Conservation (phyloP, 2,888 invertebrate species). For the Apodemia duryi region DNA sequence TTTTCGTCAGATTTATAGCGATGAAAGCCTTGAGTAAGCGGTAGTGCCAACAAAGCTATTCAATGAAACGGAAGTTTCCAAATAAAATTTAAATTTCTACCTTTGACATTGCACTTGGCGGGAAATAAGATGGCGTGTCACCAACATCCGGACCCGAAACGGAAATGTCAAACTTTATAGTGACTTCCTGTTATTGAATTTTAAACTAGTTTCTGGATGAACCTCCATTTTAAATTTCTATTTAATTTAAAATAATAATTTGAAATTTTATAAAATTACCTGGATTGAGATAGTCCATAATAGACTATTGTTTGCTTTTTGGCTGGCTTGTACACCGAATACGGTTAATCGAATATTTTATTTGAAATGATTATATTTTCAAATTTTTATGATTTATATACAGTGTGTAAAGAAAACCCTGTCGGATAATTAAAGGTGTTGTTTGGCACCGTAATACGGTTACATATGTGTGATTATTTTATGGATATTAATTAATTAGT, state of each 20-base stretch:
- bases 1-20: not conserved
- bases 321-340: too few relatives aligned
- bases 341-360: too few relatives aligned
- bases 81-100: constrained; percentile 13
- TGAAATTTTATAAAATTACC: not conserved
- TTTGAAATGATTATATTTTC: too few relatives aligned
- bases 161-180: constrained; percentile 34
- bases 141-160: constrained; percentile 28
- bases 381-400: too few relatives aligned
- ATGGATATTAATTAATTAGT: too few relatives aligned
- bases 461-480: too few relatives aligned
- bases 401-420: too few relatives aligned
- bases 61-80: not conserved
- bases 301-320: too few relatives aligned
- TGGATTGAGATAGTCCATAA: too few relatives aligned
- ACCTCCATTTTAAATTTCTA: constrained; percentile 29
- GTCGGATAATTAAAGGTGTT: too few relatives aligned
- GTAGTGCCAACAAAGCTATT: not conserved
- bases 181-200: constrained; percentile 34
- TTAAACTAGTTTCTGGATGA: constrained; percentile 30
- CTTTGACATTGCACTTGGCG: constrained; percentile 25
- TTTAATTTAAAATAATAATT: constrained; percentile 16
- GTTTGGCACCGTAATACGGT: too few relatives aligned
- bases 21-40: not conserved
- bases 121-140: constrained; percentile 31